These are phyloP conservation scores for Ashinkailepas kermadecensis DNA, from an alignment of 2,888 invertebrate species.

Conservation along the genomic window DNA sequence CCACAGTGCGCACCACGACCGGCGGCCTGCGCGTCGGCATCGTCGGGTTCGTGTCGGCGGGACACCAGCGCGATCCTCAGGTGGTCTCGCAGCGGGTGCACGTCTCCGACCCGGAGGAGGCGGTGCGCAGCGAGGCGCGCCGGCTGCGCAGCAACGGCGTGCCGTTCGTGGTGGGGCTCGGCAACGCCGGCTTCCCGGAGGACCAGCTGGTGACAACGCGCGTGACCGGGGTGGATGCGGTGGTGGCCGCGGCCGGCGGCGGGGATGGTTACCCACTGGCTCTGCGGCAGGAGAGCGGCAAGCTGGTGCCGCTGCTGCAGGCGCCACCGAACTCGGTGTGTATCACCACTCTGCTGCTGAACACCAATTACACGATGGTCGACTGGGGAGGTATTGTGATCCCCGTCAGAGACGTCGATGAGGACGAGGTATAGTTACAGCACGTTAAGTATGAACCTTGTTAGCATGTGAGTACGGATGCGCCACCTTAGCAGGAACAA, in stretches of 20 bases:
- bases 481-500: too few species aligned
- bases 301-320: conserved; percentile 9
- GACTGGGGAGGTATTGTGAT: neutral
- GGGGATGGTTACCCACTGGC: neutral
- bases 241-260: neutral
- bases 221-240: neutral
- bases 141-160: neutral
- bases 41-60: neutral
- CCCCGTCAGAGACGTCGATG: neutral
- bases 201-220: neutral
- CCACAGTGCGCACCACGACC: neutral
- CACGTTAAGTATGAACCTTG: too few species aligned
- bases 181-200: conserved; percentile 7
- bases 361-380: neutral
- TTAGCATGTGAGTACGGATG: too few species aligned
- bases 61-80: neutral
- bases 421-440: neutral
- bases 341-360: neutral
- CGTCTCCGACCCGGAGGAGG: neutral
- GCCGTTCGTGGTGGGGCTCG: neutral
- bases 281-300: neutral
- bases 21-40: neutral
- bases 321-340: neutral
- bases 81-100: neutral
- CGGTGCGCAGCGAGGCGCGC: neutral